Base-by-base conservation (phyloP, 2,888 invertebrate genomes). In the Miltochrista miniata region DNA sequence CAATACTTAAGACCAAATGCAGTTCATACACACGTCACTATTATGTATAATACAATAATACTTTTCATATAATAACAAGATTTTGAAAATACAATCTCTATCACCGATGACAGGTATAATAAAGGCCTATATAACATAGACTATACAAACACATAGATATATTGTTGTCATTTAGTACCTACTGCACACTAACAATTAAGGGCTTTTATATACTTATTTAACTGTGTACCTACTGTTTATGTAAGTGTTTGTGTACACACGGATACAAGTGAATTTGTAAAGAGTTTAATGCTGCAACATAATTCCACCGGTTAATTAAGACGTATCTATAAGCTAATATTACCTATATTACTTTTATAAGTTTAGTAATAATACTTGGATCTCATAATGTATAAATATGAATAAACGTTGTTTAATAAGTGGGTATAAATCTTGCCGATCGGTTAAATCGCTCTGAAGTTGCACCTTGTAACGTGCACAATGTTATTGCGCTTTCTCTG, bases 371-470 rank as follows among this genome's bases (percentile, higher is more conserved):
- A 59, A 48, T 59, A 41, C 54, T 58, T 54, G 68, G 77, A 76
- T 76, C 77, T 76, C 77, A 74, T 56, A 4, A 61, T 49, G 36
- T 36, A 36, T 36, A 13, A 54, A 50, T 59, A 61, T 37, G 11
- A n/a, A n/a, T 24, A 24, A 24, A 24, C 2, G 5, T 24, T 5
- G 18, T 24, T 4, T 24, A 13, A 4, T 53, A 56, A 30, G n/a
- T 10, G n/a, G n/a, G 31, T 41, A n/a, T 29, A 35, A 35, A 11
- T 1, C 24, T n/a, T 38, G 33, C 38, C 18, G 18, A 24, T 5
- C 18, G 18, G 18, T 24, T 24, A 4, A 24, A 24, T 24, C 18
- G 5, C 18, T 24, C 18, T 24, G 18, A 24, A 24, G 18, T 24
- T 24, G 18, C 18, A 24, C 18, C 18, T 24, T 24, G 18, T 24